Evolutionary conservation across 2,888 invertebrate species (phyloP), one percentile per base, ranked within the genome.

Genomic region (Drosophila monieri): DNA sequence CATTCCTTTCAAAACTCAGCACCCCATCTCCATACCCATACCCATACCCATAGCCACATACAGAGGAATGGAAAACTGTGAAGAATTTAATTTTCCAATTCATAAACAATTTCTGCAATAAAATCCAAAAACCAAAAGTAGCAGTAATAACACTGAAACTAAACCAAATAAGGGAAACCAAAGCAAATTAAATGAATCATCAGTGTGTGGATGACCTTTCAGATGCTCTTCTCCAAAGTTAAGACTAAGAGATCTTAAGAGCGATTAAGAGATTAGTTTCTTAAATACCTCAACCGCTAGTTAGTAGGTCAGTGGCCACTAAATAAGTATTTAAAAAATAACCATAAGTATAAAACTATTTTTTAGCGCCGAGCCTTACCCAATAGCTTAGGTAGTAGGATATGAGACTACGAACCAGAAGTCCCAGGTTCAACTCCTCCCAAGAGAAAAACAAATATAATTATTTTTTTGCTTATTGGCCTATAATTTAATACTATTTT

Each of bases 31-130:
- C 37, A 12, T 3, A 12, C 1, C 30, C 30, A 25, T 25, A 5
- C 0, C 5, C 6, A 5, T 25, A 5, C 5, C 10, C 8, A 23
- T 15, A n/a, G n/a, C 32, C 44, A 10, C 9, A 5, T 10, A 23
- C 12, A 10, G 52, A 14, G 8, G 23, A 4, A 12, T 37, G 39
- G 57, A 23, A 47, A 68, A 43, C 60, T 71, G 86, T 71, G 66
- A 58, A 68, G 85, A 76, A 84, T 87, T 81, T 87, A 81, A 81
- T 81, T 80, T 80, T 80, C 87, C 85, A 80, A 80, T 80, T 87
- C 80, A 87, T 80, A 80, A 80, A 85, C 80, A 80, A 87, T 85
- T 80, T 77, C 30, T 44, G 87, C 70, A 77, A 84, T 84, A 84
- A 86, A 86, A 77, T 66, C 72, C 74, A 47, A 58, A 81, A 41